Evolutionary conservation across 2,113 vertebrate species (phyloP), one percentile per base, ranked within the genome.

Genomic region (Calyptomena viridis): DNA sequence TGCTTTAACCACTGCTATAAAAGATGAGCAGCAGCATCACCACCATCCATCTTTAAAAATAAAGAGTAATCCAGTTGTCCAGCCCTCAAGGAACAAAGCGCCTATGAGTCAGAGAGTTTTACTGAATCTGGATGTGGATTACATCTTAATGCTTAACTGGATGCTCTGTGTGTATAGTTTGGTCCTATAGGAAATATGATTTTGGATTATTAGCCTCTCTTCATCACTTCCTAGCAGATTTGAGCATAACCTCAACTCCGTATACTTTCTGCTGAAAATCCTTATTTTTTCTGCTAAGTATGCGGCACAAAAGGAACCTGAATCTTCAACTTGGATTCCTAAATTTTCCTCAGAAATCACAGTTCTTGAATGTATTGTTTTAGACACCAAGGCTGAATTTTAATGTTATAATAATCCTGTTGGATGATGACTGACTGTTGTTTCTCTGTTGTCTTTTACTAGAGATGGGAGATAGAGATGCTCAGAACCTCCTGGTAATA

Each of bases 11-110:
- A 87, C 89, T 73, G 67, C 81, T 85, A 76, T 96, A 95, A 95
- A 95, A 93, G 95, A 94, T 91, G 91, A 95, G 84, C 89, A 95
- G 87, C 84, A 69, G 77, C 86, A 93, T 55, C 93, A 89, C 83
- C 47, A 87, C 83, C 86, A 95, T 95, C 84, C 94, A 79, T 95
- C 93, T 95, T 95, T 89, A 94, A 95, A 96, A 97, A 92, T 92
- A 96, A 84, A 92, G 93, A 93, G 49, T 85, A 95, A 95, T 92
- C 91, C 87, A 87, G 89, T 95, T 78, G 89, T 89, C 62, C 87
- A 89, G 76, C 83, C 80, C 83, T 92, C 42, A 17, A 92, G 86
- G 84, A 94, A 81, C 56, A 93, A 95, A 90, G 39, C 0, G 0
- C 53, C 82, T 83, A 6, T 80, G 68, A 96, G 83, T 94, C 79